Evolutionary conservation across 2,113 vertebrate species (phyloP).

Genomic region (Myotis lucifugus): DNA sequence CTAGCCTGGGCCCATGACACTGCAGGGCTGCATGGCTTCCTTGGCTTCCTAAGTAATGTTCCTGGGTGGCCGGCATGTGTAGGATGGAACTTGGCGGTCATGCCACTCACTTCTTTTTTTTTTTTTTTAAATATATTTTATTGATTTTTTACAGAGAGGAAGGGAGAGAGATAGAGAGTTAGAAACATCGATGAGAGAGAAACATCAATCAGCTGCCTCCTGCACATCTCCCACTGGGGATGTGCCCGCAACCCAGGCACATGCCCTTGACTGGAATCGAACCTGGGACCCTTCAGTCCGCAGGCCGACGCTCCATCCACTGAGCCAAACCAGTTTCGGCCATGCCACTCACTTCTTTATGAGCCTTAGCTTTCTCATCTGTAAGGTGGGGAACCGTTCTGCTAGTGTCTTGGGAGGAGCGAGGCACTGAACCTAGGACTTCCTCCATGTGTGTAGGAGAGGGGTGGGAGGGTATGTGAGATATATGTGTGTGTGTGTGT

Average conservation of each 20-base stretch:
- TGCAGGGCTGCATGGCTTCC: neutral
- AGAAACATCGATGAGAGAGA: no score
- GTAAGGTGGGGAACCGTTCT: neutral
- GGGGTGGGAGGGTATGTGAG: neutral
- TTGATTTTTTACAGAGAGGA: no score
- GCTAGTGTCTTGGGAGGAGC: neutral
- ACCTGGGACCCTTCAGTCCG: no score
- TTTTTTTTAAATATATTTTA: no score
- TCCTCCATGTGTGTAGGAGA: neutral
- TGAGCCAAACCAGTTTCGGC: no score
- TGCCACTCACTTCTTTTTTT: neutral
- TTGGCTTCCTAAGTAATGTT: neutral
- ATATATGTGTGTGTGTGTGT: no score
- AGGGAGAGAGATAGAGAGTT: no score
- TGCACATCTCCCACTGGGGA: no score
- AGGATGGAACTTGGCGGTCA: neutral
- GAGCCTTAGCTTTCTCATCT: neutral
- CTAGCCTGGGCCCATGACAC: neutral
- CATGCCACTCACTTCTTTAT: neutral
- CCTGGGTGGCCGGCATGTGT: neutral
- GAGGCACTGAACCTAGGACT: neutral
- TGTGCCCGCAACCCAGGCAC: no score
- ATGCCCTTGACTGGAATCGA: no score
- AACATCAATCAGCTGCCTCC: no score
- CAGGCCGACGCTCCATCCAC: no score